phyloP scores from a whole-genome alignment of 2,797 vertebrate species.

The Notamacropus eugenii region DNA sequence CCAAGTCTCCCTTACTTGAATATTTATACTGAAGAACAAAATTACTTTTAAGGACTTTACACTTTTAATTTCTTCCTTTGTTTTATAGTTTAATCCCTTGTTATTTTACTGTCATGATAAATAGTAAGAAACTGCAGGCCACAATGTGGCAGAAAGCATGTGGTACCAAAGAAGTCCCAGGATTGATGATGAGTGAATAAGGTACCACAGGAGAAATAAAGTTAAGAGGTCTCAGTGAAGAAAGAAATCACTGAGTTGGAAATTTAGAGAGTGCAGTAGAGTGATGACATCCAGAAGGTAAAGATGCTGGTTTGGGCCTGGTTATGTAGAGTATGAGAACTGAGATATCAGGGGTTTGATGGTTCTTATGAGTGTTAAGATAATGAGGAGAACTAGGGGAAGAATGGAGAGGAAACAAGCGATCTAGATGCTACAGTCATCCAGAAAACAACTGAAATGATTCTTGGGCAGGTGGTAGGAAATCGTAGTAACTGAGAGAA shows the following conservation, averaged over 20 bases:
- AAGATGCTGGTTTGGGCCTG: not conserved
- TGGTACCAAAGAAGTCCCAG: not conserved
- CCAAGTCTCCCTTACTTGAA: not conserved
- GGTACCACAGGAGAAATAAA: not conserved
- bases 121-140: not conserved
- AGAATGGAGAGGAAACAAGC: constrained; percentile 33
- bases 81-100: not conserved
- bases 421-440: constrained; percentile 70
- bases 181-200: not conserved
- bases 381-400: constrained; percentile 2
- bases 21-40: not conserved
- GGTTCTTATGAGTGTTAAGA: not conserved
- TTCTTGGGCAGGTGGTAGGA: constrained; percentile 51
- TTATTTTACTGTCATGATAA: not conserved
- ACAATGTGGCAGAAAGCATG: not conserved
- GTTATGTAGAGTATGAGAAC: not conserved
- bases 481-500: constrained; percentile 52
- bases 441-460: constrained; percentile 61
- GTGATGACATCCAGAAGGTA: not conserved
- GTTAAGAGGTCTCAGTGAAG: not conserved
- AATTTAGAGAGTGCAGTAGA: not conserved
- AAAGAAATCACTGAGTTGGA: not conserved
- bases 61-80: not conserved
- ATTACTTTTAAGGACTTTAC: not conserved
- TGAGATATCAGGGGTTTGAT: not conserved